Percentiles rank a stretch among this genome's conserved stretches.
These are phyloP conservation scores for Hydrozoanthus tunicans DNA, from an alignment of 64 coral and sea anemone species.

Conservation along the genomic window DNA sequence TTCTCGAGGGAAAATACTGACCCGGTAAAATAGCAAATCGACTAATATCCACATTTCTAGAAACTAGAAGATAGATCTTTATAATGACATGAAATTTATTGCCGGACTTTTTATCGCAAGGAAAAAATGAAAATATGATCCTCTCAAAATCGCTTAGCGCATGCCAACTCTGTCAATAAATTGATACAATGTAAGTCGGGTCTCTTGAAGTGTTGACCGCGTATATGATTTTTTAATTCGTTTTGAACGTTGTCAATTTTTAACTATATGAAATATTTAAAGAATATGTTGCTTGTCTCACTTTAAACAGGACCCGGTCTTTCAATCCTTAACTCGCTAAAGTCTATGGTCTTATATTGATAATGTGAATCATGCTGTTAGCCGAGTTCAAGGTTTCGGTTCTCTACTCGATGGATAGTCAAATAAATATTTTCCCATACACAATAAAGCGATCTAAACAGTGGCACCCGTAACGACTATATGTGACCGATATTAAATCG, in stretches of 20 bases:
- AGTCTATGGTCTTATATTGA: neutral
- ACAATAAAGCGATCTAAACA: conserved; percentile 23
- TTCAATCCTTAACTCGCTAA: neutral
- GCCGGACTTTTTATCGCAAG: conserved; percentile 32
- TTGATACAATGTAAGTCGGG: conserved; percentile 10
- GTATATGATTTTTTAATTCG: neutral
- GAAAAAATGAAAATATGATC: conserved; percentile 33
- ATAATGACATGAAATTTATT: conserved; percentile 29
- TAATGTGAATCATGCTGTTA: conserved; percentile 23
- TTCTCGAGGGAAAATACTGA: conserved; percentile 14
- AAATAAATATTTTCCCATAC: neutral
- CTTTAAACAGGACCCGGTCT: conserved; percentile 24
- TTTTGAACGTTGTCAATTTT: conserved; percentile 9
- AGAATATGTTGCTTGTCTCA: neutral
- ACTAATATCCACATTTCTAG: conserved; percentile 34
- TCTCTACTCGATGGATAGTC: neutral
- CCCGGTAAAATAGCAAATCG: conserved; percentile 35
- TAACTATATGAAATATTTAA: neutral
- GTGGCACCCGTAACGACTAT: neutral
- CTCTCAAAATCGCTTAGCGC: conserved; percentile 39
- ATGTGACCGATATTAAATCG: too few species aligned
- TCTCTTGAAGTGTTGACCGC: neutral
- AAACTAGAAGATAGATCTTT: conserved; percentile 44
- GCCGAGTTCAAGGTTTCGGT: neutral
- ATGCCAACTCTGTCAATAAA: conserved; percentile 34